Evolutionary conservation across 2,113 vertebrate species (phyloP).

Genomic region (Pseudorectes ferrugineus): DNA sequence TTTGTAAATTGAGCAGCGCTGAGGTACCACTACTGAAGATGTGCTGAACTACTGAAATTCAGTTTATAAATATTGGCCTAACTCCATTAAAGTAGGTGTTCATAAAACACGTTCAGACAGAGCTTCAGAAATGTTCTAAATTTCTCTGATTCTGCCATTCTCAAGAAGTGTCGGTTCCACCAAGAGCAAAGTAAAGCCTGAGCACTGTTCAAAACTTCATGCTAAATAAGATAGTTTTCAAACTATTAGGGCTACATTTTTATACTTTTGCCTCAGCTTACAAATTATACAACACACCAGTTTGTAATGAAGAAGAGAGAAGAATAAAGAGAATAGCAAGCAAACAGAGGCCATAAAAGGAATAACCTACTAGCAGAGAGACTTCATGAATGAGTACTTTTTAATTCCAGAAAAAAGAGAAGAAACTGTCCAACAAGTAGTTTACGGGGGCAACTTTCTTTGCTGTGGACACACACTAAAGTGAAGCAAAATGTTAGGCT

Average conservation of each 20-base stretch:
- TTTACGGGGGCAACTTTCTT: background rate
- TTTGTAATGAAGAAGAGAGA: background rate
- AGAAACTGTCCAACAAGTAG: background rate
- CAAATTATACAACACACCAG: background rate
- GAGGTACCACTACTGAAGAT: background rate
- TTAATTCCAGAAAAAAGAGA: background rate
- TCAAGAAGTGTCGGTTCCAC: background rate
- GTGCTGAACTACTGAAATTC: background rate
- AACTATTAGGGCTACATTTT: background rate
- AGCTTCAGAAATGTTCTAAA: background rate
- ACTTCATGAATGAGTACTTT: background rate
- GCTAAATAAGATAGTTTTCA: background rate
- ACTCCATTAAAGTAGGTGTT: slow-evolving; percentile 15
- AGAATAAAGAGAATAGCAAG: background rate
- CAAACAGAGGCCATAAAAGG: background rate
- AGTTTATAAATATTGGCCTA: background rate
- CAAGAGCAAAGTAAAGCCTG: background rate
- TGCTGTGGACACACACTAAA: background rate
- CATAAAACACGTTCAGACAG: background rate
- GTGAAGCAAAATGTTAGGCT: background rate
- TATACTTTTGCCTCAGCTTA: background rate
- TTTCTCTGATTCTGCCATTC: background rate
- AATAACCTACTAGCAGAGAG: background rate
- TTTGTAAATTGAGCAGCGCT: background rate
- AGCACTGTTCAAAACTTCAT: background rate